These are phyloP conservation scores for Brachypteracias leptosomus DNA, from an alignment of 2,113 vertebrate species.

Conservation along the genomic window DNA sequence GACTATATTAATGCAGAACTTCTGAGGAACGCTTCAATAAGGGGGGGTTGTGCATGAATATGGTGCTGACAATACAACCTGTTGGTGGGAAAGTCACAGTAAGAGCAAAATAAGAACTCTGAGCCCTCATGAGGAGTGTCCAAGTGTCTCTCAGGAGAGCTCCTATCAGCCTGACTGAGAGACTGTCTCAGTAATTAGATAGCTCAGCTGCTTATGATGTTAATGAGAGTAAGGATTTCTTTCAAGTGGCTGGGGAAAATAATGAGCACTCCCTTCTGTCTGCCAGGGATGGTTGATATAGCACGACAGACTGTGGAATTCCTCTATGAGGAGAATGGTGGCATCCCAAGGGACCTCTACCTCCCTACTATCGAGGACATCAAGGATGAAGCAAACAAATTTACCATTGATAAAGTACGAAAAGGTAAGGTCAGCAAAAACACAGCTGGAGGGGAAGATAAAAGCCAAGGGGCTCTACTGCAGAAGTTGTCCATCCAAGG, in stretches of 20 bases:
- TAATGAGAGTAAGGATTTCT: not conserved
- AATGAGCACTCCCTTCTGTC: not conserved
- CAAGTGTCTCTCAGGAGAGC: not conserved
- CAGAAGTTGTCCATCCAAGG: not conserved
- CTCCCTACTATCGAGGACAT: conserved; percentile 98
- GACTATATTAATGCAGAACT: not conserved
- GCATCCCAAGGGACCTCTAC: conserved; percentile 96
- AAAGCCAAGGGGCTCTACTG: not conserved
- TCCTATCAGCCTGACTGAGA: not conserved
- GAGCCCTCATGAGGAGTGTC: not conserved
- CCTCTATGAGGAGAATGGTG: conserved; percentile 97
- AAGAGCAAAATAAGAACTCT: not conserved
- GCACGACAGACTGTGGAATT: conserved; percentile 97
- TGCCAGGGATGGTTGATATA: conserved; percentile 93
- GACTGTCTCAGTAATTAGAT: not conserved
- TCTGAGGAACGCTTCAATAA: not conserved
- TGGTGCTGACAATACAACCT: not conserved
- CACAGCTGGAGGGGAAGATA: not conserved
- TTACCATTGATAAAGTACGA: conserved; percentile 98
- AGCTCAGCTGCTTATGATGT: not conserved
- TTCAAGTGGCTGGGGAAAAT: not conserved
- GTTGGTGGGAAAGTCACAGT: not conserved
- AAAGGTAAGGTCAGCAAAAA: conserved; percentile 82
- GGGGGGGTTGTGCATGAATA: not conserved
- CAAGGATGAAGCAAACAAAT: conserved; percentile 98